Conservation (phyloP, 2,888 invertebrate genomes). For the Unio pictorum region DNA sequence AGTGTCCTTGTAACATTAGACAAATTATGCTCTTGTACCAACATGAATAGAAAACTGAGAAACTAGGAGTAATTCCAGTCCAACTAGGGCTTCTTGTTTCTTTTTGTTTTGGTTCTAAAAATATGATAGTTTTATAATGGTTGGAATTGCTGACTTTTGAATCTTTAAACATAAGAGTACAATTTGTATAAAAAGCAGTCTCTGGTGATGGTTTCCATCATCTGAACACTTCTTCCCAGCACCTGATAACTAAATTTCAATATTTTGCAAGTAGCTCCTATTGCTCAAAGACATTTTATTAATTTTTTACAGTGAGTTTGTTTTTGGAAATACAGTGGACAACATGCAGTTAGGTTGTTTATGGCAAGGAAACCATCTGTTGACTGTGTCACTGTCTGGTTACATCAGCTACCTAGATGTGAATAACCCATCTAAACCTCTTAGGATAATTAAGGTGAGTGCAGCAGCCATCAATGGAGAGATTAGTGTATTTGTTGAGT, state of each 20-base stretch:
- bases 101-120: too few relatives aligned
- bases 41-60: too few relatives aligned
- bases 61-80: too few relatives aligned
- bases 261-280: neutral
- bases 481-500: too few relatives aligned
- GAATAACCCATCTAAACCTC: constrained; percentile 85
- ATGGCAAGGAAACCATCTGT: constrained; percentile 92
- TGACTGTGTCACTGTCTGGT: constrained; percentile 95
- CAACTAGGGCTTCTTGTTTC: too few relatives aligned
- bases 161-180: too few relatives aligned
- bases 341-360: constrained; percentile 88
- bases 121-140: too few relatives aligned
- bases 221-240: neutral
- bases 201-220: neutral
- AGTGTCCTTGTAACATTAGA: too few relatives aligned
- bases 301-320: constrained; percentile 80
- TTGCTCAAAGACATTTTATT: neutral
- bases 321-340: constrained; percentile 79
- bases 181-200: too few relatives aligned
- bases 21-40: too few relatives aligned
- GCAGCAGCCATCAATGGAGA: neutral
- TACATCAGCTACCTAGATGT: constrained; percentile 94
- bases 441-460: constrained; percentile 82
- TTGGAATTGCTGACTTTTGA: too few relatives aligned
- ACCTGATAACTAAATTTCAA: neutral